Conservation (phyloP, 2,888 invertebrate species). For the Theretra japonica region DNA sequence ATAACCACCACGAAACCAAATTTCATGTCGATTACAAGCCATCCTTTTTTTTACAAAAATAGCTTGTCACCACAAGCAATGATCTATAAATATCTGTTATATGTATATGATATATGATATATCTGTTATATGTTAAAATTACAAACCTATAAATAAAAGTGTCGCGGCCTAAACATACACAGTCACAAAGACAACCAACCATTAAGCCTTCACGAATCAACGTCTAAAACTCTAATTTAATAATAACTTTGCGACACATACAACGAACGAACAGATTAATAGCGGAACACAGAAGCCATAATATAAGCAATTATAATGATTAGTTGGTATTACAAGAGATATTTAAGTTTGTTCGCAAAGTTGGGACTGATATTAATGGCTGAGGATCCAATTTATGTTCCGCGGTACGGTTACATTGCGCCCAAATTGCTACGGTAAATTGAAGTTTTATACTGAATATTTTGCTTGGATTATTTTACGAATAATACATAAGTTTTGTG, state of each 20-base stretch:
- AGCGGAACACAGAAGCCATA: slow-evolving; percentile 17
- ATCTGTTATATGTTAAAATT: no score
- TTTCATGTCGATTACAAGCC: no score
- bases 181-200: no score
- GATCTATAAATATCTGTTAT: no score
- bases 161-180: no score
- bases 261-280: neutral
- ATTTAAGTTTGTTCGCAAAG: slow-evolving; percentile 16
- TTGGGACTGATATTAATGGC: slow-evolving; percentile 26
- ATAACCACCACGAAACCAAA: no score
- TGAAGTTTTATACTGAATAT: neutral
- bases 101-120: no score
- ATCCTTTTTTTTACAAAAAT: no score
- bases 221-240: neutral
- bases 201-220: no score
- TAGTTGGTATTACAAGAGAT: slow-evolving; percentile 18
- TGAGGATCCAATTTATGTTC: slow-evolving; percentile 17
- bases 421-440: slow-evolving; percentile 2
- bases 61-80: no score
- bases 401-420: slow-evolving; percentile 9
- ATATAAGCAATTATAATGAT: slow-evolving; percentile 23
- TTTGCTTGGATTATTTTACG: neutral
- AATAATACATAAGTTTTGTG: neutral
- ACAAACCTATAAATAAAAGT: no score
- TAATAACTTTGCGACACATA: neutral